Percentiles rank a stretch among this genome's conserved stretches.
phyloP scores from a whole-genome alignment of 1,140 invertebrate species.

The Trichonephila clavata region DNA sequence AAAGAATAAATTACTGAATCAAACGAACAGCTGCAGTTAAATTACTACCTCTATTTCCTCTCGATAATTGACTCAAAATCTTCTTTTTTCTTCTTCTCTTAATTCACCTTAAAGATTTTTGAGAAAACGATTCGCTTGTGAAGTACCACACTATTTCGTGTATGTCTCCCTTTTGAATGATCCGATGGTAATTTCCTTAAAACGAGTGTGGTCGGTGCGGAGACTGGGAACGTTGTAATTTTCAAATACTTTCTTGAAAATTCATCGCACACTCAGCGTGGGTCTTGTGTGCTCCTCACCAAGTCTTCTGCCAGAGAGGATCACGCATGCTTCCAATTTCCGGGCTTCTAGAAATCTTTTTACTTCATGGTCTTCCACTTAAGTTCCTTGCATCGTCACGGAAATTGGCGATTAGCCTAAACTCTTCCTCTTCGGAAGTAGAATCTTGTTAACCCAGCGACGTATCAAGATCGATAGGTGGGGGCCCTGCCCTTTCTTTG shows the following conservation, averaged over 20 bases:
- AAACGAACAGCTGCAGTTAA: neutral
- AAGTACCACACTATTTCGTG: neutral
- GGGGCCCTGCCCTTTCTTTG: slow-evolving; percentile 19
- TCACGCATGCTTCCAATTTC: slow-evolving; percentile 57
- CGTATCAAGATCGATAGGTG: slow-evolving; percentile 60
- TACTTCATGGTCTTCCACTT: slow-evolving; percentile 51
- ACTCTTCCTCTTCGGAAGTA: slow-evolving; percentile 52
- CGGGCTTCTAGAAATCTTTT: slow-evolving; percentile 32
- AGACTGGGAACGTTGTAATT: slow-evolving; percentile 22
- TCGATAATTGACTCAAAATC: slow-evolving; percentile 7
- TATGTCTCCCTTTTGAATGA: neutral
- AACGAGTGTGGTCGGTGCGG: neutral
- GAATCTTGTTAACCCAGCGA: slow-evolving; percentile 67
- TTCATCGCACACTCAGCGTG: neutral
- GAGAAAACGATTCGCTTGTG: neutral
- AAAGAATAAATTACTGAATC: neutral
- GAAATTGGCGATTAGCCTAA: slow-evolving; percentile 75
- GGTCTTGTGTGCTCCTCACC: neutral
- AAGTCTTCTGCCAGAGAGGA: neutral
- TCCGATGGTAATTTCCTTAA: neutral
- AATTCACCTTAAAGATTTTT: neutral
- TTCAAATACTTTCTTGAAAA: slow-evolving; percentile 35
- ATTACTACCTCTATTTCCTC: neutral
- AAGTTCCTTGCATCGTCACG: slow-evolving; percentile 64
- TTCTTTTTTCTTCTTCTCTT: neutral